Base-by-base conservation (phyloP, 2,888 invertebrate genomes). In the Cetonia aurata region DNA sequence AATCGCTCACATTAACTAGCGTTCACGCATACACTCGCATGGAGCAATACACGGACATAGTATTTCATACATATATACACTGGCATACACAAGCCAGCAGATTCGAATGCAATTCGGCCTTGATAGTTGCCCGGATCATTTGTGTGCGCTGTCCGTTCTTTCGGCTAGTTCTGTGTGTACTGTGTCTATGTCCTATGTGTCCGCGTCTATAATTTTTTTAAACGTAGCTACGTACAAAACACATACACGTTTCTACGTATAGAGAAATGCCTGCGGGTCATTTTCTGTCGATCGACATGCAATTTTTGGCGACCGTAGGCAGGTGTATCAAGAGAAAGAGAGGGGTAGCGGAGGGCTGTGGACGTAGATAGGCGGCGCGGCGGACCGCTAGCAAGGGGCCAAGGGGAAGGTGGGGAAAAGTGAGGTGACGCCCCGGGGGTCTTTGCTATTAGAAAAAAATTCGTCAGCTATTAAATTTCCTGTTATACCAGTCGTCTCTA, bases 391-490 rank as follows among this genome's bases (percentile, higher is more conserved):
- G 60, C 31, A 48, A 31, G 25, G 31, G 46, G n/a, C 50, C 50
- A 15, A 15, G 46, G 31, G 31, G 48, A 13, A 31, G 25, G 33
- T 25, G 44, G 44, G 12, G 44, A 1, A 13, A 13, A 6, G 50
- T 4, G 50, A 13, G 10, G 46, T 19, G n/a, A 48, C 25, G 48
- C 50, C 48, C 46, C 42, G n/a, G 48, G 25, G 13, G 19, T 50
- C 50, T 9, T 25, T 9, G 48, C 46, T 60, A 60, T 48, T 60
- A 60, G 60, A 60, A 60, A 60, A 59, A 60, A 60, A 60, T 60
- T 60, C 60, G 60, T 60, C 46, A 60, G 46, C 60, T 44, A 60
- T 60, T 60, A 60, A 48, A 48, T 60, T 60, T 60, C 60, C 60
- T 60, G 60, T 60, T 48, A 48, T 19, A 60, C 60, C 60, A 60